A percentile compares a stretch with the other conserved stretches of the same genome.
Evolutionary conservation across 23 tunicate species (phyloP).

Genomic region (Trididemnum nubilum): DNA sequence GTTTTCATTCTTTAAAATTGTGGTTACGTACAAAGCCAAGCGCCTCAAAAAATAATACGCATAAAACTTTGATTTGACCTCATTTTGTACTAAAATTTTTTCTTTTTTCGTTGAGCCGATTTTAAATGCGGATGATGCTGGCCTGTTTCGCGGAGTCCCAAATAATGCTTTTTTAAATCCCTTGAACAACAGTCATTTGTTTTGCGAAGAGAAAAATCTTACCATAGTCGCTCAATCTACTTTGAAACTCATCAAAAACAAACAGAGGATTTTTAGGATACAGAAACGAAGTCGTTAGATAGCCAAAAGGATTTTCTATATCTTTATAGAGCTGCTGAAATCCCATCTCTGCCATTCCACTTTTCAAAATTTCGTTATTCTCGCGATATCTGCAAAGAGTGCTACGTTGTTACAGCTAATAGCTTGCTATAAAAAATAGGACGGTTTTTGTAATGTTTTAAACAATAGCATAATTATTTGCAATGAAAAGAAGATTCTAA

Average conservation of each 20-base stretch:
- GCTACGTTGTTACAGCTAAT: background rate
- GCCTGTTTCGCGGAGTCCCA: background rate
- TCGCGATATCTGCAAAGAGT: background rate
- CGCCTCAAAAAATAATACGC: too few species aligned
- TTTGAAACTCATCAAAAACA: conserved; percentile 27
- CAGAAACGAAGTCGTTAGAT: conserved; percentile 26
- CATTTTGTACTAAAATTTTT: too few species aligned
- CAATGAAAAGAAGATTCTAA: too few species aligned
- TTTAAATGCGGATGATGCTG: background rate
- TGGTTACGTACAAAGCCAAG: too few species aligned
- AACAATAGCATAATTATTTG: too few species aligned
- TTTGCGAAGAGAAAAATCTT: too few species aligned
- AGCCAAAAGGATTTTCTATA: background rate
- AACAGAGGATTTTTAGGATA: conserved; percentile 23
- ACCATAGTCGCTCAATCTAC: conserved; percentile 26
- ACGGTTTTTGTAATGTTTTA: too few species aligned
- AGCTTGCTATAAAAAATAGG: too few species aligned
- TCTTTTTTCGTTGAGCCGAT: background rate
- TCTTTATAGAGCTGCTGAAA: conserved; percentile 2
- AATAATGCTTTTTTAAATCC: too few species aligned
- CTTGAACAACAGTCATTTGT: too few species aligned
- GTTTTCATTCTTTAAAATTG: too few species aligned
- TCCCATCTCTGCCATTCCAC: conserved; percentile 38
- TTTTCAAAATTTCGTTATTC: conserved; percentile 3
- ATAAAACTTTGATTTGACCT: too few species aligned